These are phyloP conservation scores for Acrossocheilus fasciatus DNA, from an alignment of 2,797 vertebrate genomes.

Conservation along the genomic window DNA sequence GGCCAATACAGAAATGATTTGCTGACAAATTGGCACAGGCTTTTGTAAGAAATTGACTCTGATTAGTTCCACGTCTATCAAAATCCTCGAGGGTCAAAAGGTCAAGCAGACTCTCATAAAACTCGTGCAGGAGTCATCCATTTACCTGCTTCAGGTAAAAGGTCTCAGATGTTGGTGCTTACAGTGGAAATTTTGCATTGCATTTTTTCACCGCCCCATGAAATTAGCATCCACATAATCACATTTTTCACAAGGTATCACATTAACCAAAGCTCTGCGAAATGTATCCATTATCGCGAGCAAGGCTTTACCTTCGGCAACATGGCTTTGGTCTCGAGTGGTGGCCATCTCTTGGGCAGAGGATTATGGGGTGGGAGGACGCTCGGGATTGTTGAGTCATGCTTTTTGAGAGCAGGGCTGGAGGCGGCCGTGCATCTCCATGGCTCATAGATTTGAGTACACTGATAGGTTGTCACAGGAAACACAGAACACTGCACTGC, in stretches of 20 bases:
- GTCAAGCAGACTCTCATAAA: slow-evolving; percentile 32
- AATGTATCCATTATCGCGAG: slow-evolving; percentile 24
- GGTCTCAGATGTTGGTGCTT: slow-evolving; percentile 36
- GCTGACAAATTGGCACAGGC: slow-evolving; percentile 43
- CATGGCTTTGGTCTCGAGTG: slow-evolving; percentile 15
- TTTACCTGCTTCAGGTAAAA: slow-evolving; percentile 40
- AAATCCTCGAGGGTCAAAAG: slow-evolving; percentile 33
- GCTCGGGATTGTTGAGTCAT: slow-evolving; percentile 35
- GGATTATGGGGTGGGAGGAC: slow-evolving; percentile 28
- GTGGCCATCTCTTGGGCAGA: slow-evolving; percentile 42
- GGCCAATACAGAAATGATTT: slow-evolving; percentile 53
- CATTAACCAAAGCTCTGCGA: slow-evolving; percentile 26
- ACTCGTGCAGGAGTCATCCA: slow-evolving; percentile 1
- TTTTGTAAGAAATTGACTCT: slow-evolving; percentile 57
- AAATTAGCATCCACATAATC: slow-evolving; percentile 26
- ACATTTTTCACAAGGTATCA: slow-evolving; percentile 8
- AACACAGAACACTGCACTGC: slow-evolving; percentile 59
- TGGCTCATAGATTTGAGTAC: slow-evolving; percentile 61
- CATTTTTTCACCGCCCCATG: slow-evolving; percentile 21
- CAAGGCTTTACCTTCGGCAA: slow-evolving; percentile 15
- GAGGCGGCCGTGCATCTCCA: slow-evolving; percentile 54
- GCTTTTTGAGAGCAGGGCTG: slow-evolving; percentile 47
- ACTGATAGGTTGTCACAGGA: slow-evolving; percentile 59
- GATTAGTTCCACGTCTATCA: slow-evolving; percentile 54
- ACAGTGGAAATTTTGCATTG: slow-evolving; percentile 23